Percentiles rank a stretch among this genome's conserved stretches.
These are phyloP conservation scores for Noctua janthe DNA, from an alignment of 2,888 invertebrate genomes.

Conservation along the genomic window DNA sequence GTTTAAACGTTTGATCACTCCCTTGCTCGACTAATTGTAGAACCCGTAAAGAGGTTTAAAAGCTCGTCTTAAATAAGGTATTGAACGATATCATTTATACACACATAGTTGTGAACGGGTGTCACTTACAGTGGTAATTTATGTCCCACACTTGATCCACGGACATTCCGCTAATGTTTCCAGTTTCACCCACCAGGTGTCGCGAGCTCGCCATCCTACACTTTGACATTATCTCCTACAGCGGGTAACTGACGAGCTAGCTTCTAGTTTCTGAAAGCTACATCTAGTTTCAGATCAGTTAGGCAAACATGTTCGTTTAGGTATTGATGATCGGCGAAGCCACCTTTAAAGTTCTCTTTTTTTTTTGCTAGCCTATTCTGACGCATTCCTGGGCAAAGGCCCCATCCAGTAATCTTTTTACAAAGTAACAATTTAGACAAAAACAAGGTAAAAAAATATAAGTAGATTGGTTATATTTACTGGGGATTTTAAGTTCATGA, in stretches of 20 bases:
- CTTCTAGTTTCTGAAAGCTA: background rate
- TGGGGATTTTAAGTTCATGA: background rate
- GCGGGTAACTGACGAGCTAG: background rate
- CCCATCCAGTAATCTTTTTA: background rate
- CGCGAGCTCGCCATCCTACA: slow-evolving; percentile 22
- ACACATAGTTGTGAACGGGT: background rate
- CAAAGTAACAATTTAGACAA: background rate
- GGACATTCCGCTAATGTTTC: slow-evolving; percentile 52
- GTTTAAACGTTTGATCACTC: no score
- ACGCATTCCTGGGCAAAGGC: background rate
- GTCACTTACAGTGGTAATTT: slow-evolving; percentile 23
- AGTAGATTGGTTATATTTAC: background rate
- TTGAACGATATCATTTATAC: background rate
- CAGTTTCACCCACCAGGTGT: slow-evolving; percentile 40
- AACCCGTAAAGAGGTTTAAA: no score
- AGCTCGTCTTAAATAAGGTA: no score
- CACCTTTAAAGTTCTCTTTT: background rate
- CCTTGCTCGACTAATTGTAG: no score
- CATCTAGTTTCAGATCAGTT: slow-evolving; percentile 5
- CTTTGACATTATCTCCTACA: slow-evolving; percentile 29
- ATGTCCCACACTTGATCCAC: slow-evolving; percentile 19
- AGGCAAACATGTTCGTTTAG: background rate
- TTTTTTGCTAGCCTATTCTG: no score
- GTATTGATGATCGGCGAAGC: background rate
- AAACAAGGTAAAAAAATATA: background rate